phyloP scores from a whole-genome alignment of 2,113 vertebrate species.

The Bambusicola thoracicus region DNA sequence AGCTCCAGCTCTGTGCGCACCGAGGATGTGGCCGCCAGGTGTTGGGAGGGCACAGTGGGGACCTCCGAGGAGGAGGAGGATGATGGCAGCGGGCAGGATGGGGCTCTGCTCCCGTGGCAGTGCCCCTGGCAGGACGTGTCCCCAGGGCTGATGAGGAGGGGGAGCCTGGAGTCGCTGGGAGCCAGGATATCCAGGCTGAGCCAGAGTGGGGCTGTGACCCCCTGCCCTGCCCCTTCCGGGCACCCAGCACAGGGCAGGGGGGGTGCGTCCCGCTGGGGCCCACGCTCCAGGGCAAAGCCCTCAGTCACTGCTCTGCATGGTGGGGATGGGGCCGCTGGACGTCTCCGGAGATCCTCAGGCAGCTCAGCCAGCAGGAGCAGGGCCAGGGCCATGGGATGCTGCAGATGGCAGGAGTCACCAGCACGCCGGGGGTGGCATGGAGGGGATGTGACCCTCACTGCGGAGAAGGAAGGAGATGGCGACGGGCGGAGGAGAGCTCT shows the following conservation, averaged over 20 bases:
- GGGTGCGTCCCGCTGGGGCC: accelerated
- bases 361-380: background rate
- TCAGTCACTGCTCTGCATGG: accelerated
- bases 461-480: background rate
- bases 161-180: slow-evolving; percentile 59
- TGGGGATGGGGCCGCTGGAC: accelerated
- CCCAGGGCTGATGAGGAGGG: background rate
- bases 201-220: background rate
- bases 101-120: background rate
- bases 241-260: accelerated
- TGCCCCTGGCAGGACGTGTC: accelerated
- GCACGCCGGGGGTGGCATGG: accelerated
- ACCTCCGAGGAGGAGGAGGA: background rate
- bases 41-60: slow-evolving; percentile 76
- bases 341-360: accelerated
- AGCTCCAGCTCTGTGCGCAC: slow-evolving; percentile 75
- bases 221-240: accelerated
- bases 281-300: accelerated
- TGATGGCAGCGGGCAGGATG: background rate
- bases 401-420: accelerated
- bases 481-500: background rate
- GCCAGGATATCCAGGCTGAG: slow-evolving; percentile 30
- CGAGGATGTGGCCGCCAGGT: slow-evolving; percentile 78
- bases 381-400: accelerated
- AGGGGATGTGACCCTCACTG: accelerated